These are phyloP conservation scores for Ivindomyrus marchei DNA, from an alignment of 2,113 vertebrate species.

Conservation along the genomic window DNA sequence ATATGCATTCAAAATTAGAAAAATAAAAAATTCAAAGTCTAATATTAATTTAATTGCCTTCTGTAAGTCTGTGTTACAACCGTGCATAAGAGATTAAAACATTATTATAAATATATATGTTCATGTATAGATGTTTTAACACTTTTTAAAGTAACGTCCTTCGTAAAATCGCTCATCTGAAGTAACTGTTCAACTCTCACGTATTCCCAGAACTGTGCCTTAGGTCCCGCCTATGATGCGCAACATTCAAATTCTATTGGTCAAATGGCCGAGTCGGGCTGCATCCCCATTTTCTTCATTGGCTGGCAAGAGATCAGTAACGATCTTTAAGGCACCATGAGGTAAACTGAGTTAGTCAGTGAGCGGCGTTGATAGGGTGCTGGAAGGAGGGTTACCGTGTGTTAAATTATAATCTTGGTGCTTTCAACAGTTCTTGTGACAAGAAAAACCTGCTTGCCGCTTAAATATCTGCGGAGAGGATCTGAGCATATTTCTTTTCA, in stretches of 20 bases:
- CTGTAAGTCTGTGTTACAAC: background rate
- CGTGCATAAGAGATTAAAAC: background rate
- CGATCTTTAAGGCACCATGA: constrained; percentile 96
- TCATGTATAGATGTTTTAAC: background rate
- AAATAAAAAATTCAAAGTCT: background rate
- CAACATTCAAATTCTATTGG: constrained; percentile 51
- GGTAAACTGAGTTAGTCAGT: constrained; percentile 86
- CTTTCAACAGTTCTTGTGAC: constrained; percentile 29
- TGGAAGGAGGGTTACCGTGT: constrained; percentile 36
- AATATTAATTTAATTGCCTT: background rate
- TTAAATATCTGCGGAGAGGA: background rate
- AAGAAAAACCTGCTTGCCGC: background rate
- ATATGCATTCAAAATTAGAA: background rate
- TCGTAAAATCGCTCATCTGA: background rate
- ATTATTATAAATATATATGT: background rate
- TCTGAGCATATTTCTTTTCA: constrained; percentile 14
- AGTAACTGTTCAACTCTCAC: constrained; percentile 44
- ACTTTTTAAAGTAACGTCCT: background rate
- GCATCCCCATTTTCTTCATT: constrained; percentile 59
- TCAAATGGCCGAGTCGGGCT: constrained; percentile 29
- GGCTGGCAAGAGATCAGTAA: constrained; percentile 83
- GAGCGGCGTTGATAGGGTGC: constrained; percentile 49
- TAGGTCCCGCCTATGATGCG: constrained; percentile 51
- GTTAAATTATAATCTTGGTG: constrained; percentile 38
- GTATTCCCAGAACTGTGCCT: constrained; percentile 52